These are phyloP conservation scores for Corvus cornix DNA, from an alignment of 2,113 vertebrate species.

Conservation along the genomic window DNA sequence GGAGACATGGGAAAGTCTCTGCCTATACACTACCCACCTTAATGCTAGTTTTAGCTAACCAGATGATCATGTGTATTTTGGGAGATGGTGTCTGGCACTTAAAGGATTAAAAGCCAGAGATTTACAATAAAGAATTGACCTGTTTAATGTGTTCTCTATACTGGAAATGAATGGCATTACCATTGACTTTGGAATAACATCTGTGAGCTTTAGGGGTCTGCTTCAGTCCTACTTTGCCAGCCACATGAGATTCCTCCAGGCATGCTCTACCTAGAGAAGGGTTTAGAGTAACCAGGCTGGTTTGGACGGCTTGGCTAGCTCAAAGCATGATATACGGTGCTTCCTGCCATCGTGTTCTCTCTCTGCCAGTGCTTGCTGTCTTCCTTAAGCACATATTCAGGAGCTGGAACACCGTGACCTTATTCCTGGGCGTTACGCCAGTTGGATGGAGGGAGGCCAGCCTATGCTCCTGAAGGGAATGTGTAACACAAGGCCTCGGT, in stretches of 20 bases:
- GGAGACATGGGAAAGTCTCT: not conserved
- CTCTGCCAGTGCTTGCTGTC: conserved; percentile 33
- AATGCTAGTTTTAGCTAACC: conserved; percentile 27
- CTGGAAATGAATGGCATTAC: not conserved
- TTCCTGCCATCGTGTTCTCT: not conserved
- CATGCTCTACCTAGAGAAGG: not conserved
- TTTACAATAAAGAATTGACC: not conserved
- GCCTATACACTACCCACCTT: conserved; percentile 29
- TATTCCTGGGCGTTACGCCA: conserved; percentile 19
- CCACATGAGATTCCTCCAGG: not conserved
- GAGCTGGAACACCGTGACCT: conserved; percentile 24
- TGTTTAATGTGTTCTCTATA: not conserved
- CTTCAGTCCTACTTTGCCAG: not conserved
- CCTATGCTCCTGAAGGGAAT: not conserved
- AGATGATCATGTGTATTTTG: conserved; percentile 38
- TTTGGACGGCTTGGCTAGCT: not conserved
- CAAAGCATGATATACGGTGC: not conserved
- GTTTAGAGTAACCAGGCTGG: not conserved
- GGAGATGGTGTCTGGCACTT: conserved; percentile 34
- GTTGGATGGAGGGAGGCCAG: not conserved
- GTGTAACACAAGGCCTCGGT: not conserved
- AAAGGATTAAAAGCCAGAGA: not conserved
- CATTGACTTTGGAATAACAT: not conserved
- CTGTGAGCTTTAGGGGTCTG: not conserved
- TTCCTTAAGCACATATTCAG: not conserved